phyloP scores from a whole-genome alignment of 2,797 vertebrate genomes.

The Propithecus perrieri region DNA sequence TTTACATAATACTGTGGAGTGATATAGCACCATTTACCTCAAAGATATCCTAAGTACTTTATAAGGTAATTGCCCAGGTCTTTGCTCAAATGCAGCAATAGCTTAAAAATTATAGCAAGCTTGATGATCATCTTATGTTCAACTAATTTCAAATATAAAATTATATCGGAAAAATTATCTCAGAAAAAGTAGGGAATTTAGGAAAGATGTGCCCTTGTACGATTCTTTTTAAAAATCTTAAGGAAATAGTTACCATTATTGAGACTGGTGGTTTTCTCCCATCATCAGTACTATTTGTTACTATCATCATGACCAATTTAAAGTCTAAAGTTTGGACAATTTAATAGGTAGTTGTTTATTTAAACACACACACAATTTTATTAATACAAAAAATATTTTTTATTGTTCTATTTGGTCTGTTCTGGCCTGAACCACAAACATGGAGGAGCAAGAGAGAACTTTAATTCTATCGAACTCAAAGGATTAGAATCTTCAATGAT shows the following conservation, averaged over 20 bases:
- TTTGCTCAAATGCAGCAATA: conserved; percentile 41
- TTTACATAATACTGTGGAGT: conserved; percentile 21
- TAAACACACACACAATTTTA: neutral
- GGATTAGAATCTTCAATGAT: neutral
- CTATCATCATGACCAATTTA: neutral
- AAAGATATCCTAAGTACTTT: conserved; percentile 43
- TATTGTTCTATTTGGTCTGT: conserved; percentile 25
- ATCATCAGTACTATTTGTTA: conserved; percentile 30
- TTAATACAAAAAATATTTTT: conserved; percentile 32
- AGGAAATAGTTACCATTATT: conserved; percentile 26
- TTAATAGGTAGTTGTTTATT: conserved; percentile 32
- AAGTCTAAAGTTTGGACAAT: conserved; percentile 37
- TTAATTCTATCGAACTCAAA: conserved; percentile 1
- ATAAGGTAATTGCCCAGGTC: conserved; percentile 5
- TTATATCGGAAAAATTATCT: conserved; percentile 42
- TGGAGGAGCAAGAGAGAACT: neutral
- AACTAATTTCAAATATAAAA: conserved; percentile 62
- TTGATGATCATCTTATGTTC: conserved; percentile 5
- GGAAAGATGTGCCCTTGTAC: neutral
- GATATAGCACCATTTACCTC: conserved; percentile 58
- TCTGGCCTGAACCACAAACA: conserved; percentile 26
- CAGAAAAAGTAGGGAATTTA: conserved; percentile 50
- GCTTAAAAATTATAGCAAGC: conserved; percentile 44
- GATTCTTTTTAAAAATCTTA: conserved; percentile 45
- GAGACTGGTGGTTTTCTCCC: conserved; percentile 16